These are phyloP conservation scores for Tyto alba DNA, from an alignment of 2,113 vertebrate species.

Conservation along the genomic window DNA sequence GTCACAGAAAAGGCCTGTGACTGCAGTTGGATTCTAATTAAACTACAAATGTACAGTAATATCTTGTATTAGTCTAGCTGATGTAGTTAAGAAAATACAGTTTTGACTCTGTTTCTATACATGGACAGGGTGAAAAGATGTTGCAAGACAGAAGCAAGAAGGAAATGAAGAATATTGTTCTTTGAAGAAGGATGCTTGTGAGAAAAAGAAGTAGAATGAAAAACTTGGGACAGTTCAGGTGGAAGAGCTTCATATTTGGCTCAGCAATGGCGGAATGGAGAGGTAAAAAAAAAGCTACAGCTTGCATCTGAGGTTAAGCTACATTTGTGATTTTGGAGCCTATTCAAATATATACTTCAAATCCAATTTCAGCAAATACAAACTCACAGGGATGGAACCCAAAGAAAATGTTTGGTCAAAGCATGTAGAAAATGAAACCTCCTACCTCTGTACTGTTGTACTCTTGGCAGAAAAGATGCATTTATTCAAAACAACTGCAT, in stretches of 20 bases:
- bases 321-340: background rate
- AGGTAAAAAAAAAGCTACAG: background rate
- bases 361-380: background rate
- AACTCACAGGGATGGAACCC: background rate
- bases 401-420: background rate
- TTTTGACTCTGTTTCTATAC: background rate
- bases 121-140: background rate
- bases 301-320: background rate
- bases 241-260: background rate
- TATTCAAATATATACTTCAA: background rate
- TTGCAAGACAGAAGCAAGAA: background rate
- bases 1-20: background rate
- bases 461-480: background rate
- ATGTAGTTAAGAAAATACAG: background rate
- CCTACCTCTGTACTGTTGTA: background rate
- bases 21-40: background rate
- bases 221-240: background rate
- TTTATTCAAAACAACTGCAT: background rate
- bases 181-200: background rate
- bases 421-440: background rate
- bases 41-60: background rate
- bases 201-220: background rate
- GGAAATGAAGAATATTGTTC: background rate
- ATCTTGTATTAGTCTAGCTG: background rate
- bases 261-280: accelerated